Evolutionary conservation across 1,140 invertebrate species (phyloP).

Genomic region (Drosophila obscura): DNA sequence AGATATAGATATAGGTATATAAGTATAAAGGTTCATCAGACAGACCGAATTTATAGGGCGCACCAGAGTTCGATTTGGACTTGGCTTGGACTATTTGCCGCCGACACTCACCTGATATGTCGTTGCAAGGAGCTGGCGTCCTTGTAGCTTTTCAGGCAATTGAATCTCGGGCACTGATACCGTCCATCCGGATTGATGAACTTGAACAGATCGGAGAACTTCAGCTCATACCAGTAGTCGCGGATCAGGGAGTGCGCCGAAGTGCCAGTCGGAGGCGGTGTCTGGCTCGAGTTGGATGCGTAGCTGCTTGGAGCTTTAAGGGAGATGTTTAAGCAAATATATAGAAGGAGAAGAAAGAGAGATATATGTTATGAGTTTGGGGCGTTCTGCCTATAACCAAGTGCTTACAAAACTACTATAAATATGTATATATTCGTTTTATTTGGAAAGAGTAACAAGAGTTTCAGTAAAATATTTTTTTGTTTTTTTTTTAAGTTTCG

Average conservation of each 20-base stretch:
- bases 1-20: slow-evolving; percentile 28
- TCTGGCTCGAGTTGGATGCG: slow-evolving; percentile 80
- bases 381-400: slow-evolving; percentile 25
- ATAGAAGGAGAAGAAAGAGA: slow-evolving; percentile 48
- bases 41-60: slow-evolving; percentile 1
- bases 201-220: slow-evolving; percentile 83
- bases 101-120: slow-evolving; percentile 84
- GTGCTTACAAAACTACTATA: slow-evolving; percentile 43
- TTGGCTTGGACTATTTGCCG: not conserved
- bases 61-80: not conserved
- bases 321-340: slow-evolving; percentile 17
- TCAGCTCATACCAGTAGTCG: slow-evolving; percentile 83
- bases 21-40: slow-evolving; percentile 20
- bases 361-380: slow-evolving; percentile 36
- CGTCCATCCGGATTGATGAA: slow-evolving; percentile 83
- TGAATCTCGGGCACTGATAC: slow-evolving; percentile 83
- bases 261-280: slow-evolving; percentile 72
- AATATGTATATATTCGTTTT: slow-evolving; percentile 33
- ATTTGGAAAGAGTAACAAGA: slow-evolving; percentile 65
- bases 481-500: slow-evolving; percentile 15
- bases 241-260: slow-evolving; percentile 74
- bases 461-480: slow-evolving; percentile 35
- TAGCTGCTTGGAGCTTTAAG: slow-evolving; percentile 75
- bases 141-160: slow-evolving; percentile 84
- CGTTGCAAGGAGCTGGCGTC: slow-evolving; percentile 84